Conservation (phyloP, 2,888 invertebrate species). For the Polia nebulosa region DNA sequence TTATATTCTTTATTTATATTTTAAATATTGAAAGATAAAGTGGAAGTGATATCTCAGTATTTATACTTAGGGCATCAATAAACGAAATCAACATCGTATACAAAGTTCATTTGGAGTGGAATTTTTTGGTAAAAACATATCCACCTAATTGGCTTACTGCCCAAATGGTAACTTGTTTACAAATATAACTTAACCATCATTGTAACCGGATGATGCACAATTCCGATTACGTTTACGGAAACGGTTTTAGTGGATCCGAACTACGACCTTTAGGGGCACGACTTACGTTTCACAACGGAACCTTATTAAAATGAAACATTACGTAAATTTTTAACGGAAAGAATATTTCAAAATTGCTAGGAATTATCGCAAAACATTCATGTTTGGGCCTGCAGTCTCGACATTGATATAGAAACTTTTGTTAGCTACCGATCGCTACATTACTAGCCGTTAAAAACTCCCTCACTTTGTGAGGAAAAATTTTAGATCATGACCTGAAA, state of each 20-base stretch:
- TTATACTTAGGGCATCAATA: neutral
- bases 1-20: too few species aligned
- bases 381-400: too few species aligned
- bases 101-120: neutral
- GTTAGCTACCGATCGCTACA: too few species aligned
- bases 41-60: too few species aligned
- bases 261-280: slow-evolving; percentile 14
- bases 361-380: too few species aligned
- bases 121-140: neutral
- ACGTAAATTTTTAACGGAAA: neutral
- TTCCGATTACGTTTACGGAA: slow-evolving; percentile 40
- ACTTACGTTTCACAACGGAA: neutral
- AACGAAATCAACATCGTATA: neutral
- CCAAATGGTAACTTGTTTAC: slow-evolving; percentile 30
- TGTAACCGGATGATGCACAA: slow-evolving; percentile 33
- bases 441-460: too few species aligned
- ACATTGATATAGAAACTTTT: too few species aligned
- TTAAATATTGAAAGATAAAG: too few species aligned
- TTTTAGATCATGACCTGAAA: too few species aligned
- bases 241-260: slow-evolving; percentile 27
- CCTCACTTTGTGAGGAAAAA: too few species aligned
- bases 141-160: slow-evolving; percentile 9
- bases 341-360: neutral
- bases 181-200: slow-evolving; percentile 10
- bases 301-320: slow-evolving; percentile 1